Base-by-base conservation (phyloP, 2,888 invertebrate species). In the Kuschelorhynchus macadamiae region DNA sequence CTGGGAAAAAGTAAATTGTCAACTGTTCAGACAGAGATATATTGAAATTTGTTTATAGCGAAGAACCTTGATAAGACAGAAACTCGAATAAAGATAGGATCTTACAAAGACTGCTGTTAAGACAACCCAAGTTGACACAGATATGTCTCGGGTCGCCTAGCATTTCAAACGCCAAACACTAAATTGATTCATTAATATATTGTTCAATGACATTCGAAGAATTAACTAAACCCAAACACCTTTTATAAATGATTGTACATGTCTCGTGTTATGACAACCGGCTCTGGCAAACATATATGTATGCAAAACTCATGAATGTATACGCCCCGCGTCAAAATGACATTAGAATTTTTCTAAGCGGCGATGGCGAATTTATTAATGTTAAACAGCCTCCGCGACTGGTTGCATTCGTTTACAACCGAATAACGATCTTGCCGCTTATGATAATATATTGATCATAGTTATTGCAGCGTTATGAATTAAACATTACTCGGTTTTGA, bases 391-490 rank as follows among this genome's bases (percentile, higher is more conserved):
- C 44, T 53, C 62, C 53, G 61, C 36, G 57, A 57, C 57, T 60
- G 41, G 32, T 36, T 18, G 41, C 36, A 18, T 57, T 57, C 56
- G 56, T 59, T 57, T 65, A 65, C 46, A 52, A 65, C 44, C 65
- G 65, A 59, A 53, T 59, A 65, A 65, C 52, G 59, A 65, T 41
- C 52, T 36, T 53, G 52, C 59, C 57, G 59, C 65, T 59, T 64
- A 64, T 64, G 63, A 64, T 64, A 64, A 64, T 64, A 32, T 47
- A 49, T 47, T 39, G 62, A 53, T 62, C 53, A 62, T 62, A 62
- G 56, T 49, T 39, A 64, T 64, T 64, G 59, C 47, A 49, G 42
- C 25, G 20, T 44, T 57, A 65, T 65, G 65, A 65, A 65, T 65
- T 65, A 65, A 65, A 65, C 65, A 65, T 65, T 12, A n/a, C 36